A percentile compares a stretch with the other conserved stretches of the same genome.
Evolutionary conservation across 2,888 invertebrate species (phyloP).

Genomic region (Drosophila rubida): DNA sequence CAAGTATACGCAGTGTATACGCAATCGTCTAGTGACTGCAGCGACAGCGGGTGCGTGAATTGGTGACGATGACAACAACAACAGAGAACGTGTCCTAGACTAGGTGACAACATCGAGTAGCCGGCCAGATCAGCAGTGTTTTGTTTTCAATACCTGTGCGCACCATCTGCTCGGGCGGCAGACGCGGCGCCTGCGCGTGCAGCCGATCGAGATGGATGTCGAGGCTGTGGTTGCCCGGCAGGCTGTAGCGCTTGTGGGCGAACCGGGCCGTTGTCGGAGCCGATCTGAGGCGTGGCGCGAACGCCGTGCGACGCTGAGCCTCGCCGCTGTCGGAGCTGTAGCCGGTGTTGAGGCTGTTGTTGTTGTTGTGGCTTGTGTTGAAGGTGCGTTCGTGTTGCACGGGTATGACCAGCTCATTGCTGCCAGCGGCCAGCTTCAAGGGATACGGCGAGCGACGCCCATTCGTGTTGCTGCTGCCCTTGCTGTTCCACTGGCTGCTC

Average conservation of each 20-base stretch:
- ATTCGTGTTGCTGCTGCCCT: conserved; percentile 34
- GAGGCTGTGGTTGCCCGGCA: conserved; percentile 82
- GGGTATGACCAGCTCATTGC: conserved; percentile 88
- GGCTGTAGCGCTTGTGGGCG: conserved; percentile 84
- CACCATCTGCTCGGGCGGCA: conserved; percentile 73
- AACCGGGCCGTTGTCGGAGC: conserved; percentile 43
- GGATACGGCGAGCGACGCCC: conserved; percentile 83
- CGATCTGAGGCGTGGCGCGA: conserved; percentile 24
- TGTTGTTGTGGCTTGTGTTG: conserved; percentile 17
- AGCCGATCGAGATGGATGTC: conserved; percentile 84
- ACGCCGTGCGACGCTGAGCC: conserved; percentile 52
- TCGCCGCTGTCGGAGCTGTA: conserved; percentile 80
- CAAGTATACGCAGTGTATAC: conserved; percentile 21
- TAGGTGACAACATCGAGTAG: conserved; percentile 71
- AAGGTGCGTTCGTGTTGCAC: conserved; percentile 87
- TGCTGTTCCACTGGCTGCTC: conserved; percentile 82
- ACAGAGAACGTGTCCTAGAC: conserved; percentile 59
- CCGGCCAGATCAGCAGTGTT: conserved; percentile 4
- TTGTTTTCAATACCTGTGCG: conserved; percentile 72
- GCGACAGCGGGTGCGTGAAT: not conserved
- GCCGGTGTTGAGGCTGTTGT: conserved; percentile 40
- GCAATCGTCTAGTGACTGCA: not conserved
- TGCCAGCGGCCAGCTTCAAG: conserved; percentile 85
- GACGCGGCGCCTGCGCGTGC: conserved; percentile 80
- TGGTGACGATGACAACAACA: conserved; percentile 52